Conservation (phyloP, 2,113 vertebrate species). For the Rhadina sibilatrix region DNA sequence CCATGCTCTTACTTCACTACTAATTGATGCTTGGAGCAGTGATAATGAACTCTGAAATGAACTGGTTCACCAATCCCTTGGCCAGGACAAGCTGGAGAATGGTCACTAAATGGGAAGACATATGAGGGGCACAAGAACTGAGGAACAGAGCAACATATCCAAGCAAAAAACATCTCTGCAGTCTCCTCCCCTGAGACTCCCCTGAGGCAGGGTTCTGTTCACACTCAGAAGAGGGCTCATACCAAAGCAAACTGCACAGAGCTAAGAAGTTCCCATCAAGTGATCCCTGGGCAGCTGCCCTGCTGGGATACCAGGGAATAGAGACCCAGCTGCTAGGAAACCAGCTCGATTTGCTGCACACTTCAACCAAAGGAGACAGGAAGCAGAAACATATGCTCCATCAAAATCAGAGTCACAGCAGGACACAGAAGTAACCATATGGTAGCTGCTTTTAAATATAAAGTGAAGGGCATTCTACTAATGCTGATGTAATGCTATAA, state of each 20-base stretch:
- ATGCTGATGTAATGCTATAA: neutral
- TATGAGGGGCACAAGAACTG: neutral
- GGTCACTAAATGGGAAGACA: neutral
- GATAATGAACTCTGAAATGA: neutral
- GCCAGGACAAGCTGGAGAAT: neutral
- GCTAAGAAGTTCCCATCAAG: neutral
- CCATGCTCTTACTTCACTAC: neutral
- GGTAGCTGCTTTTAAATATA: neutral
- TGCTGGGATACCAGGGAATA: neutral
- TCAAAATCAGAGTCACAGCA: neutral
- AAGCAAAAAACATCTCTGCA: neutral
- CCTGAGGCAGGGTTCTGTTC: too few relatives aligned
- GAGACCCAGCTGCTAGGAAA: constrained; percentile 30
- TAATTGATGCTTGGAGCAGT: neutral
- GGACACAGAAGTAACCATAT: neutral
- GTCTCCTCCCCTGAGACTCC: neutral
- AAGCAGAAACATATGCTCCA: constrained; percentile 23
- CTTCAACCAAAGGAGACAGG: neutral
- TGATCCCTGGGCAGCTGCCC: neutral
- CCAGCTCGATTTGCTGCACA: neutral
- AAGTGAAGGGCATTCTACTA: neutral
- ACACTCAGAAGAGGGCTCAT: neutral
- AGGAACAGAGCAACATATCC: neutral
- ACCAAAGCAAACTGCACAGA: neutral
- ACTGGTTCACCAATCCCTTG: neutral